Conservation (phyloP, 2,888 invertebrate species). For the Pollenia labialis region DNA sequence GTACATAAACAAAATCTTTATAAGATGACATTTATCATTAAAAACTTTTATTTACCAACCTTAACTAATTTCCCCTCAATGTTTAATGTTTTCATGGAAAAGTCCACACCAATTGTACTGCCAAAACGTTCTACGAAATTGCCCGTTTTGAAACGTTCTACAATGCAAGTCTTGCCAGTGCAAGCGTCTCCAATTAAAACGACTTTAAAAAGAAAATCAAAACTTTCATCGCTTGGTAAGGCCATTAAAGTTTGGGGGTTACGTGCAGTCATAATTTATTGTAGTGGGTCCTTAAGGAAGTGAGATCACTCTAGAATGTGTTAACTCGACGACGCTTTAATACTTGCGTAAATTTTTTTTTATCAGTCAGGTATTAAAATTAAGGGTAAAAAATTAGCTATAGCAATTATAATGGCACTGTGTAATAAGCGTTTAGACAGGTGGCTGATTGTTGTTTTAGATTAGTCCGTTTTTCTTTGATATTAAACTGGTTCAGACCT, state of each 20-base stretch:
- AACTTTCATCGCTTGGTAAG: slow-evolving; percentile 90
- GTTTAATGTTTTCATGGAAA: slow-evolving; percentile 98
- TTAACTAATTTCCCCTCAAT: slow-evolving; percentile 98
- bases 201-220: slow-evolving; percentile 97
- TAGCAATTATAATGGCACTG: too few species aligned
- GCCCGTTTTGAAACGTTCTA: slow-evolving; percentile 97
- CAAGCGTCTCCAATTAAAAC: slow-evolving; percentile 96
- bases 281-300: neutral
- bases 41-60: slow-evolving; percentile 85
- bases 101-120: slow-evolving; percentile 98
- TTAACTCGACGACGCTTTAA: neutral
- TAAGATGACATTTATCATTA: neutral
- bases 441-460: too few species aligned
- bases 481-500: too few species aligned
- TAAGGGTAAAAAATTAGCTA: neutral
- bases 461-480: too few species aligned
- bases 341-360: too few species aligned
- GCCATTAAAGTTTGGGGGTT: slow-evolving; percentile 91
- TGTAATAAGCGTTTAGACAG: too few species aligned
- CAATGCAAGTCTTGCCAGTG: slow-evolving; percentile 97
- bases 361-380: slow-evolving; percentile 4
- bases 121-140: slow-evolving; percentile 97
- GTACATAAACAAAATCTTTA: neutral
- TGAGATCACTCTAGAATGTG: slow-evolving; percentile 49
- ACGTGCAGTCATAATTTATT: slow-evolving; percentile 87